Evolutionary conservation across 2,888 invertebrate species (phyloP), one percentile per base, ranked within the genome.

Genomic region (Rhagonycha fulva): DNA sequence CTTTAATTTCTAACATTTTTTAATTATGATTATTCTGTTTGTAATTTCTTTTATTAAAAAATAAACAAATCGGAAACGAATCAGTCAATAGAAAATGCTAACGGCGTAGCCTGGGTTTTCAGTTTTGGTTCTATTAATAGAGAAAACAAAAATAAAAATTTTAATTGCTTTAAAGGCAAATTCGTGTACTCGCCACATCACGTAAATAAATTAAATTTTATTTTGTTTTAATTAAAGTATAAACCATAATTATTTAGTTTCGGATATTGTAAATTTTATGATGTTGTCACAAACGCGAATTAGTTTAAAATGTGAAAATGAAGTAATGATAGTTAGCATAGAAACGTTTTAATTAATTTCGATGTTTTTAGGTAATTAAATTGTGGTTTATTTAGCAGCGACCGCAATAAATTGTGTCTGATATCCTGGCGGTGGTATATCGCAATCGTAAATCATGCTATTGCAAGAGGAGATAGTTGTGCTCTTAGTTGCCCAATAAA

Each of bases 401-500:
- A 80, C 80, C 80, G 82, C 82, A 82, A 85, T 84, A 84, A 85
- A 84, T 85, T 81, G 77, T 78, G 76, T 79, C 79, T 80, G 83
- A 82, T 82, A 83, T 84, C 84, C 83, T 82, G 82, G 71, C 81
- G 83, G 82, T 84, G 83, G 84, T 85, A 83, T 85, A 85, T 85
- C 86, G 84, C 71, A 60, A 78, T 82, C 82, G 83, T 87, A 86
- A 87, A 87, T 87, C 86, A 87, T 86, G 82, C 81, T 84, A 86
- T 87, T 85, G 85, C 86, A 84, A 82, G 84, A 84, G 83, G 82
- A 86, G 85, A 86, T 86, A 86, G 85, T 82, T 82, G 79, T 82
- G 84, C 86, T 85, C 85, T 85, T 86, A 84, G 85, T 83, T 82
- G 80, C 80, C 85, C 85, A 84, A 86, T 86, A 86, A 86, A 86